phyloP scores from a whole-genome alignment of 2,888 invertebrate species.

The Epinotia nisella region DNA sequence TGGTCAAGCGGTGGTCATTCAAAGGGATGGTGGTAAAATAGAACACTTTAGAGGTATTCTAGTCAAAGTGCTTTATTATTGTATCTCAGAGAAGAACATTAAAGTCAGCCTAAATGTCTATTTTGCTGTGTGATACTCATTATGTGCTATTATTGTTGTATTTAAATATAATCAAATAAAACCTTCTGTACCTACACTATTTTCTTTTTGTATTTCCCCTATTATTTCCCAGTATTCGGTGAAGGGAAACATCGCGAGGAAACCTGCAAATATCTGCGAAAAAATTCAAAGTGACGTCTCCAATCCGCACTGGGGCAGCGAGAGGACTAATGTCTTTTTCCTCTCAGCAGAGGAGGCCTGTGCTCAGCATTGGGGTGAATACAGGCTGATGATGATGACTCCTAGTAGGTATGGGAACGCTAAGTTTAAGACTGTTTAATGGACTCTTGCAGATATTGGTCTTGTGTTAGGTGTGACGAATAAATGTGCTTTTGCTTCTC shows the following conservation, averaged over 20 bases:
- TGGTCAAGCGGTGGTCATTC: conserved; percentile 1
- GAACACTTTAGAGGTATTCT: conserved; percentile 1
- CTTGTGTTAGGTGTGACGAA: no score
- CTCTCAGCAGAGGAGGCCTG: no score
- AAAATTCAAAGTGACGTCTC: no score
- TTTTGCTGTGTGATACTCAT: conserved; percentile 34
- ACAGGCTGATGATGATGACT: no score
- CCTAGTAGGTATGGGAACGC: no score
- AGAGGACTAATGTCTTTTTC: no score
- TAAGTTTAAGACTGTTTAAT: background rate
- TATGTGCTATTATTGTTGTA: conserved; percentile 9
- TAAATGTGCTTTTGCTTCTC: no score
- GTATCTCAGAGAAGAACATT: background rate
- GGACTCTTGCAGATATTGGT: no score
- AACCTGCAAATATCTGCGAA: no score
- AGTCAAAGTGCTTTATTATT: conserved; percentile 31
- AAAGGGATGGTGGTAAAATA: conserved; percentile 39
- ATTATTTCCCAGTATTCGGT: background rate
- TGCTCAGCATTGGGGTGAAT: no score
- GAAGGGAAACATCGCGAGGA: no score
- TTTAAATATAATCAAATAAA: conserved; percentile 5
- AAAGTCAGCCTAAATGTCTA: background rate
- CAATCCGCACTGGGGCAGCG: no score
- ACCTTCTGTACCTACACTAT: background rate
- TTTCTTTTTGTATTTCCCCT: background rate